Evolutionary conservation across 2,888 invertebrate species (phyloP).

Genomic region (Calameuta pallipes): DNA sequence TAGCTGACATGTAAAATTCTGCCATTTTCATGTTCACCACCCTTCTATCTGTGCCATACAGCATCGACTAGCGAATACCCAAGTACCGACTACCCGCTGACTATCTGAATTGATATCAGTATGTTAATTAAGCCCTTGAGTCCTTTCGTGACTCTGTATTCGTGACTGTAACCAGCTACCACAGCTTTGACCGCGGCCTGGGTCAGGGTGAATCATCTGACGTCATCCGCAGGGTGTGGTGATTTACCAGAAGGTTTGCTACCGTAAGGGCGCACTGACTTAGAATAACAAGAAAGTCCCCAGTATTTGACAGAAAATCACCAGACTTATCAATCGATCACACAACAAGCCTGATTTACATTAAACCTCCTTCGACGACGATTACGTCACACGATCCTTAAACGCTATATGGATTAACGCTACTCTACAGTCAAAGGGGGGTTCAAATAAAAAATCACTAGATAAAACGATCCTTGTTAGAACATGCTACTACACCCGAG

Average conservation of each 20-base stretch:
- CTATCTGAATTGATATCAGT: conserved; percentile 17
- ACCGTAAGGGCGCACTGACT: not conserved
- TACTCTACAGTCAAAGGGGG: too few species aligned
- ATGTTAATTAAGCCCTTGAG: conserved; percentile 24
- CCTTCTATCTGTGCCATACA: not conserved
- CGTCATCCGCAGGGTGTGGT: conserved; percentile 56
- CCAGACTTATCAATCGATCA: not conserved
- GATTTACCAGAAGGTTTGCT: conserved; percentile 37
- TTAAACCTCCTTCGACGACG: not conserved
- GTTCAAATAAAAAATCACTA: not conserved
- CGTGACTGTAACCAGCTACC: not conserved
- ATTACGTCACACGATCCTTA: too few species aligned
- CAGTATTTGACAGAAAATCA: not conserved
- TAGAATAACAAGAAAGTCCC: not conserved
- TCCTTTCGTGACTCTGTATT: conserved; percentile 26
- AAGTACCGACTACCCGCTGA: not conserved
- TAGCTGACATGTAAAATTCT: not conserved
- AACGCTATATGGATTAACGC: too few species aligned
- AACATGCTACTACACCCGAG: not conserved
- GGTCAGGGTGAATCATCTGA: conserved; percentile 61
- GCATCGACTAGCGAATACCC: not conserved
- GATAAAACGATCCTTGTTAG: not conserved
- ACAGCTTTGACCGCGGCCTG: conserved; percentile 24
- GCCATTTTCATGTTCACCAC: not conserved
- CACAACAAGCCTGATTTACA: not conserved